Percentiles rank a stretch among this genome's conserved stretches.
phyloP scores from a whole-genome alignment of 2,888 invertebrate species.

The Ashinkailepas kermadecensis region DNA sequence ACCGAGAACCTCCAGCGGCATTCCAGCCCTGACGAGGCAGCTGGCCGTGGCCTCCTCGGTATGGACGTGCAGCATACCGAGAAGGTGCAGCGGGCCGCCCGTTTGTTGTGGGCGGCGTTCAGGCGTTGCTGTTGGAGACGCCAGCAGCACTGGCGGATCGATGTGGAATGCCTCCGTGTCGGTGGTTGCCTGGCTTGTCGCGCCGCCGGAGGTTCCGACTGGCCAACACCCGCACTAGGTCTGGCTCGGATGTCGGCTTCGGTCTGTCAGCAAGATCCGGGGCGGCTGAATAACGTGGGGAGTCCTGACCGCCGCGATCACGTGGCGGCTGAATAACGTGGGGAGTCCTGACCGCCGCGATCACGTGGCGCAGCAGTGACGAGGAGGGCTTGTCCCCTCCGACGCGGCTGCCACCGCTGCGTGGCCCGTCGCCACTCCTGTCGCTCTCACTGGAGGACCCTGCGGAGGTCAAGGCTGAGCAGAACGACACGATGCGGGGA shows the following conservation, averaged over 20 bases:
- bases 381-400: constrained; percentile 2
- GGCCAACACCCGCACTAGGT: too few relatives aligned
- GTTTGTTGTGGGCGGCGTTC: background rate
- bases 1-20: too few relatives aligned
- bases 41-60: too few relatives aligned
- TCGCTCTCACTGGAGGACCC: background rate
- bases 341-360: too few relatives aligned
- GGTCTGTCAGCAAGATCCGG: too few relatives aligned
- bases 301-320: too few relatives aligned
- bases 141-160: background rate
- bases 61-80: too few relatives aligned
- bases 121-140: background rate
- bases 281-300: too few relatives aligned
- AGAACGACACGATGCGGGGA: background rate
- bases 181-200: background rate
- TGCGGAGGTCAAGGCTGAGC: background rate
- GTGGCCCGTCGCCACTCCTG: background rate
- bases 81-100: too few relatives aligned
- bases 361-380: background rate
- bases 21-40: too few relatives aligned
- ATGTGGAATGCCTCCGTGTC: background rate
- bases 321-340: too few relatives aligned
- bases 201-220: background rate
- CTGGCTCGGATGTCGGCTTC: too few relatives aligned
- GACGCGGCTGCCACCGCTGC: background rate